phyloP scores from a whole-genome alignment of 2,888 invertebrate genomes.

The Tupiocoris notatus region DNA sequence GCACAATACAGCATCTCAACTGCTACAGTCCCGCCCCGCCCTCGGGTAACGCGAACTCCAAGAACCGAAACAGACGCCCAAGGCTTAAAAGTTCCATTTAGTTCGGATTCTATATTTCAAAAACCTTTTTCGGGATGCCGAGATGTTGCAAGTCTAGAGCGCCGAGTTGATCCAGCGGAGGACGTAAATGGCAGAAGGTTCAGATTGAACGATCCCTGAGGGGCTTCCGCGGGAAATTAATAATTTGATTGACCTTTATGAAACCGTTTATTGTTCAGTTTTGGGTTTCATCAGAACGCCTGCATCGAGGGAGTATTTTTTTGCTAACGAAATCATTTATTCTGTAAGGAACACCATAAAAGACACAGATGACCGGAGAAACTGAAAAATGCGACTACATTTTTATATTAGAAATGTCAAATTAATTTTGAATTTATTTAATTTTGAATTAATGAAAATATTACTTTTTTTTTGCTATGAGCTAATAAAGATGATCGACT shows the following conservation, averaged over 20 bases:
- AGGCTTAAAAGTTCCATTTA: constrained; percentile 36
- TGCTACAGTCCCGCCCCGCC: not conserved
- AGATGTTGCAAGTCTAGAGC: not conserved
- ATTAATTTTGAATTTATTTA: no score
- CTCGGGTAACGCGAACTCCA: not conserved
- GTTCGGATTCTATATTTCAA: constrained; percentile 27
- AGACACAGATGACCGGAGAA: no score
- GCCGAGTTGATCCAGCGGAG: not conserved
- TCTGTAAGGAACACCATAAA: no score
- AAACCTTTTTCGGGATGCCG: constrained; percentile 9
- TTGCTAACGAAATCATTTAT: no score
- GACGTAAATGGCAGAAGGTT: constrained; percentile 17
- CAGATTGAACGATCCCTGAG: constrained; percentile 1
- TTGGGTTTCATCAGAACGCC: constrained; percentile 15
- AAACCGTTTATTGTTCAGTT: constrained; percentile 20
- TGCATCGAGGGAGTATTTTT: no score
- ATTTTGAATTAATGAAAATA: no score
- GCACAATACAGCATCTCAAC: no score
- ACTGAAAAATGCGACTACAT: no score
- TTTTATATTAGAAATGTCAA: no score
- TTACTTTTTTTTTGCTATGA: no score
- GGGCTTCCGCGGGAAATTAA: constrained; percentile 29
- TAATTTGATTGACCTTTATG: constrained; percentile 35
- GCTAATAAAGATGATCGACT: no score
- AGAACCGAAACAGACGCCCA: not conserved